Conservation (phyloP, 1,140 invertebrate species). For the Thrips palmi region DNA sequence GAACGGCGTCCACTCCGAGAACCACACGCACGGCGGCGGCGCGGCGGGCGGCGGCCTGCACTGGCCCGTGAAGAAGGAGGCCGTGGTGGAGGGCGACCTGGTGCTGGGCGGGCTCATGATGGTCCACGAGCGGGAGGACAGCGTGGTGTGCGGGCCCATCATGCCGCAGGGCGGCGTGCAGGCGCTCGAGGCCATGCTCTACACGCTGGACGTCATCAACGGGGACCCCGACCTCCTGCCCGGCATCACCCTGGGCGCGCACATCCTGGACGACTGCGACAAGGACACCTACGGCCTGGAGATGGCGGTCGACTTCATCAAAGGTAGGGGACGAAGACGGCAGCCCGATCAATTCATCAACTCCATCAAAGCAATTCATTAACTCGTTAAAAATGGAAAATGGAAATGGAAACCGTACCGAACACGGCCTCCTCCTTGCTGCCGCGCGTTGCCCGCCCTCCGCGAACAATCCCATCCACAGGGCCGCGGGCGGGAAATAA, state of each 20-base stretch:
- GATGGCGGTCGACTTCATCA: slow-evolving; percentile 92
- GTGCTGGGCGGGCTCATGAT: slow-evolving; percentile 84
- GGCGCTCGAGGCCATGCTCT: slow-evolving; percentile 82
- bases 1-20: too few species aligned
- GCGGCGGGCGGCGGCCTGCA: too few species aligned
- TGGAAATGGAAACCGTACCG: too few species aligned
- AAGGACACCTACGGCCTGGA: slow-evolving; percentile 89
- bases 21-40: too few species aligned
- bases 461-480: too few species aligned
- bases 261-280: slow-evolving; percentile 88
- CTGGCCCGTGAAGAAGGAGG: slow-evolving; percentile 80
- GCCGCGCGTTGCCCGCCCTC: too few species aligned
- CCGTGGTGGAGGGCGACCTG: slow-evolving; percentile 65
- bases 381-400: too few species aligned
- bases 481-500: too few species aligned
- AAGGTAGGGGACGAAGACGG: too few species aligned
- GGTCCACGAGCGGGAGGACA: slow-evolving; percentile 81
- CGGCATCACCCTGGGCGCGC: slow-evolving; percentile 64
- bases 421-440: too few species aligned
- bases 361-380: too few species aligned
- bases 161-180: slow-evolving; percentile 90
- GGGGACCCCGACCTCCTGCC: slow-evolving; percentile 37
- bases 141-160: slow-evolving; percentile 67
- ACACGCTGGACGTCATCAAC: slow-evolving; percentile 73
- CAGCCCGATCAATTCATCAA: too few species aligned